Evolutionary conservation across 2,797 vertebrate species (phyloP), one percentile per base, ranked within the genome.

Genomic region (Rhadinocentrus ornatus): DNA sequence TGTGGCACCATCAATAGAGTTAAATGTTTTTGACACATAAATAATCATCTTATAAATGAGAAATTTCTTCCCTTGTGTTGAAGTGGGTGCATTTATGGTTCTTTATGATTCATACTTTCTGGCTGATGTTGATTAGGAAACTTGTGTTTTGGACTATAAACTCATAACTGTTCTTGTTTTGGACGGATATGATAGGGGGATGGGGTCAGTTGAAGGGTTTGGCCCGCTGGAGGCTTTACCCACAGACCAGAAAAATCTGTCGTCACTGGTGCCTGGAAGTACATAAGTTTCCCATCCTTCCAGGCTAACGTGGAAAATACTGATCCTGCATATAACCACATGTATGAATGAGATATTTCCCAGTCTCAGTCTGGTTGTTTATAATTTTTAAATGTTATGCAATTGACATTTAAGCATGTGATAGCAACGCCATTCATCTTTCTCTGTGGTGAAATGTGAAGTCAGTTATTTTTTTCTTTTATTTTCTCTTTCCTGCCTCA

Each of bases 231-330:
- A 48, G 63, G 12, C 27, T 55, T 60, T 35, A 60, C 60, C 88
- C 85, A 59, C 87, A 88, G 69, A 84, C 54, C 60, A 78, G 73
- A 67, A 69, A 83, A 83, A 72, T 86, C 71, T 80, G 11, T 70
- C 15, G 73, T 86, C 86, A 75, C 75, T 61, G 85, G 84, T 82
- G 85, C 85, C 88, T 81, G 71, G 56, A 77, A 74, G 75, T 70
- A 46, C 20, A 9, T 46, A 63, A 66, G 73, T 77, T 79, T 71
- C 72, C 69, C 52, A 34, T 86, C 71, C 41, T 62, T 70, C 54
- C 71, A 71, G 63, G 58, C 71, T 85, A 81, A 86, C 89, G 83
- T 72, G 86, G 84, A 91, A 89, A 89, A 85, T 62, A 62, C 63
- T 64, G 44, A 81, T 67, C 54, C 52, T 57, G 69, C 74, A 71